A percentile compares a stretch with the other conserved stretches of the same genome.
These are phyloP conservation scores for Polyploca ridens DNA, from an alignment of 2,888 invertebrate species.

Conservation along the genomic window DNA sequence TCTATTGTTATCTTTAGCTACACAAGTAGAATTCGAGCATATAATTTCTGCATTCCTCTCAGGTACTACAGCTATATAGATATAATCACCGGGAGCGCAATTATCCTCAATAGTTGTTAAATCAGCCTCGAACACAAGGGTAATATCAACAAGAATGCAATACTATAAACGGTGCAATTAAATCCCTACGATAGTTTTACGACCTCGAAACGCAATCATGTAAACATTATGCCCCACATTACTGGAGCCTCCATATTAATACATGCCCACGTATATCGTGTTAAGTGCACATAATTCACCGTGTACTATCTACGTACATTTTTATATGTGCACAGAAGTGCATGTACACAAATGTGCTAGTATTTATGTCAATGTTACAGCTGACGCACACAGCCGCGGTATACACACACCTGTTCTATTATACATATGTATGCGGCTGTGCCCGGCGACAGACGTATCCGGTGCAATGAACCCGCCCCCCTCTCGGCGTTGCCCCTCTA, in stretches of 20 bases:
- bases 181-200: slow-evolving; percentile 54
- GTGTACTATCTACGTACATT: slow-evolving; percentile 22
- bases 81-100: slow-evolving; percentile 20
- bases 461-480: slow-evolving; percentile 78
- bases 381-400: slow-evolving; percentile 46
- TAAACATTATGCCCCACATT: slow-evolving; percentile 73
- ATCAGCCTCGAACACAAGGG: slow-evolving; percentile 19
- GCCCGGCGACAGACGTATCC: slow-evolving; percentile 78
- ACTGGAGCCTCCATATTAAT: slow-evolving; percentile 49
- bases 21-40: neutral
- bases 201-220: slow-evolving; percentile 61
- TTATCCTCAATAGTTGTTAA: slow-evolving; percentile 13
- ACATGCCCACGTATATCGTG: slow-evolving; percentile 57
- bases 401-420: slow-evolving; percentile 67
- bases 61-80: neutral
- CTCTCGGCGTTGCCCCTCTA: slow-evolving; percentile 44
- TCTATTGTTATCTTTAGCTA: too few species aligned
- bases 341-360: slow-evolving; percentile 58
- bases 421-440: slow-evolving; percentile 54
- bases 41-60: neutral
- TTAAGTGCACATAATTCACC: slow-evolving; percentile 66
- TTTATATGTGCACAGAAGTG: slow-evolving; percentile 13
- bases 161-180: slow-evolving; percentile 38
- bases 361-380: slow-evolving; percentile 83
- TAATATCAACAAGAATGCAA: slow-evolving; percentile 31